Base-by-base conservation (phyloP, 2,797 vertebrate species). In the Carduelis carduelis region DNA sequence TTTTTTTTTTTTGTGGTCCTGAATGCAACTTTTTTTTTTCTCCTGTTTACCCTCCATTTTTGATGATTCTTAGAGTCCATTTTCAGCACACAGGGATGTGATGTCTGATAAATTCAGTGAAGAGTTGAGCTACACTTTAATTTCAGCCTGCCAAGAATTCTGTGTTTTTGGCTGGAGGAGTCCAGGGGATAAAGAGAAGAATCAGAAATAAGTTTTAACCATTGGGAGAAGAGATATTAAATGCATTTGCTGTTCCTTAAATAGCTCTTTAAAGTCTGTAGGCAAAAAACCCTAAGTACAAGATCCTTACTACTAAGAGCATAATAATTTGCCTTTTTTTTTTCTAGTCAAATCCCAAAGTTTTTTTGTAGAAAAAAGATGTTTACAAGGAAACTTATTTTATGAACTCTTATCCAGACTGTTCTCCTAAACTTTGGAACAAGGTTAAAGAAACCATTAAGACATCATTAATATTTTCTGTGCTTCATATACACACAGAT, bases 401-500 rank as follows among this genome's bases (percentile, higher is more conserved):
- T 14, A 52, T 53, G 64, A 96, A 91, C 72, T 92, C 97, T 93
- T 95, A 60, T 60, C 75, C 69, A 84, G 80, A 61, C 76, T 83
- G 49, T 79, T 68, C 72, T 69, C 41, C 56, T 91, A 71, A 95
- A 80, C 78, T 83, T 95, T 59, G 4, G 37, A 4, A 63, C 39
- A 61, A 94, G 93, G 96, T 97, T 94, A 93, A 92, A 91, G 91
- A 74, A 61, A 64, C 77, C 85, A 83, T 92, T 91, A 96, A 97
- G 49, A 59, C 9, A 37, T 83, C 86, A 90, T 97, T 97, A 97
- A 91, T 96, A 96, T 97, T 97, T 97, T 76, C 87, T 85, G 19
- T 93, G 65, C 88, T 96, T 96, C 87, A 32, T 70, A 71, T 87
- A 89, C 91, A 94, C 77, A 63, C 53, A 34, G 71, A 14, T 14